phyloP scores from a whole-genome alignment of 2,797 vertebrate species.

The Emys orbicularis region DNA sequence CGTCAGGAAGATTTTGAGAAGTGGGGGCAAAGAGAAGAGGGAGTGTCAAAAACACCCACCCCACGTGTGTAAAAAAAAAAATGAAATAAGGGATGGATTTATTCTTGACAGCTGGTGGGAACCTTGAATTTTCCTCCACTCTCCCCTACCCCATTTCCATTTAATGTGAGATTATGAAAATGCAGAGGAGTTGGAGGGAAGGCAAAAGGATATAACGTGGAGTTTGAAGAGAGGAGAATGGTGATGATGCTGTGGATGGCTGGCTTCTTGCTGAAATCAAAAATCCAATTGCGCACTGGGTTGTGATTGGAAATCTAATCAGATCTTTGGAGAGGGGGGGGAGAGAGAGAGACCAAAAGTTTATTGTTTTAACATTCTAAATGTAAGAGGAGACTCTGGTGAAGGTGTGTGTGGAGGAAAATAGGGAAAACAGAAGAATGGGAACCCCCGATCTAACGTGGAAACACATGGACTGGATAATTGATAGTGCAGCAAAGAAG shows the following conservation, averaged over 20 bases:
- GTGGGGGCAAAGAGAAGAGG: conserved; percentile 48
- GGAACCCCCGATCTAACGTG: conserved; percentile 74
- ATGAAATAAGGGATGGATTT: conserved; percentile 70
- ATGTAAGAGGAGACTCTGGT: conserved; percentile 6
- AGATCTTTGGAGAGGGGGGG: conserved; percentile 80
- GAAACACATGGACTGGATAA: conserved; percentile 72
- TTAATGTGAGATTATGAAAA: conserved; percentile 81
- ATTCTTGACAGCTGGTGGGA: conserved; percentile 80
- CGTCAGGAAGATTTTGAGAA: conserved; percentile 61
- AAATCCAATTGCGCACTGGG: conserved; percentile 91
- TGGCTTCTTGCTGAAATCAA: conserved; percentile 77
- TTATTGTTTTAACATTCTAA: conserved; percentile 48
- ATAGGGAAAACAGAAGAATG: conserved; percentile 72
- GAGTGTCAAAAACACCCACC: conserved; percentile 54
- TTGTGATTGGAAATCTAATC: conserved; percentile 97
- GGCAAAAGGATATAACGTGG: conserved; percentile 73
- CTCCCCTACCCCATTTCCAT: conserved; percentile 64
- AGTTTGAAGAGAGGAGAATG: conserved; percentile 75
- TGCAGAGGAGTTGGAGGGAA: conserved; percentile 80
- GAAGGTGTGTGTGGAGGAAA: background rate
- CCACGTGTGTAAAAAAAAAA: conserved; percentile 48
- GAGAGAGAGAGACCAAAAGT: conserved; percentile 51
- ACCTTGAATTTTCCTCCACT: conserved; percentile 73
- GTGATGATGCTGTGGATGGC: conserved; percentile 71
- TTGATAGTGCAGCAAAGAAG: conserved; percentile 70